Evolutionary conservation across 2,888 invertebrate genomes (phyloP), one percentile per base, ranked within the genome.

Genomic region (Aromia moschata): DNA sequence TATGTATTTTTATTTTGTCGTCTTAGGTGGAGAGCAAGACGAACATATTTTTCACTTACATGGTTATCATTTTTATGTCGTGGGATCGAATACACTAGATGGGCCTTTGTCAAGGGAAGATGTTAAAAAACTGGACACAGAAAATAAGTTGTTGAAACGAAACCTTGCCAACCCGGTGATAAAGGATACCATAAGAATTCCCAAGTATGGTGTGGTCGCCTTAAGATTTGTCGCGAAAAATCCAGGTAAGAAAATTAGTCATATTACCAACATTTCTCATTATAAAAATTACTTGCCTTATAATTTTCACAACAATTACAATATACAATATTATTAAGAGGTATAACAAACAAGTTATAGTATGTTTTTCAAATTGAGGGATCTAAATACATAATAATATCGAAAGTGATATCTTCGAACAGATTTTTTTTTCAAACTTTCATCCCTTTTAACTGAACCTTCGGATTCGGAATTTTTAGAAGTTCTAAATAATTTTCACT

Each of bases 141-240:
- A 81, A 37, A 82, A 83, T 10, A 76, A 78, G 2, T 75, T 90
- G 18, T 83, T 89, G 52, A 74, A 79, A 2, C 83, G 85, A 64
- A 89, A 89, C 71, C 79, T 89, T 0, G 70, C 81, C 1, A 83
- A 85, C 67, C 87, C 92, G 0, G 85, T 88, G 0, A 61, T 83
- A 9, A 93, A 92, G 76, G 92, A 92, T 72, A 92, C 92, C 0
- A 83, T 92, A 54, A 84, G 88, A 1, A 85, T 93, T 18, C 91
- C 91, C 0, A 88, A 85, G 73, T 86, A 86, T 58, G 89, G 91
- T 0, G 88, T 85, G 0, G 88, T 89, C 0, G 87, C 88, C 1
- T 74, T 92, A 30, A 83, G 92, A 58, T 92, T 93, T 72, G 84
- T 86, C 68, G 92, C 92, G 7, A 84, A 88, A 68, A 92, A 92